phyloP scores from a whole-genome alignment of 2,888 invertebrate species.

The Patella pellucida region DNA sequence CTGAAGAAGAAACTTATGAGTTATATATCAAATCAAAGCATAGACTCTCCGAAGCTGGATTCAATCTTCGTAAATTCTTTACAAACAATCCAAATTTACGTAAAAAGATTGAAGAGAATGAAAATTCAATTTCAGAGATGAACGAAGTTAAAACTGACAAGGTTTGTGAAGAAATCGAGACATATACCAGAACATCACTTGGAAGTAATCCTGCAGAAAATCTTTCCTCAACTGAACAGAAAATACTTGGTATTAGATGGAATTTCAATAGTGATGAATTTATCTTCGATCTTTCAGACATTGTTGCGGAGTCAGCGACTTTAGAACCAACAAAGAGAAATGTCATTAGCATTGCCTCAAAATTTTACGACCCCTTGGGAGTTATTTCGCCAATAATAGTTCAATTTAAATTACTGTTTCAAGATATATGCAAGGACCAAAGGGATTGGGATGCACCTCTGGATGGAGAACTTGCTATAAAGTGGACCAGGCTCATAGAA shows the following conservation, averaged over 20 bases:
- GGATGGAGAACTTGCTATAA: neutral
- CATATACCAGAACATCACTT: neutral
- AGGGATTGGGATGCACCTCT: neutral
- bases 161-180: neutral
- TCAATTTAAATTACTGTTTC: neutral
- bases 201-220: neutral
- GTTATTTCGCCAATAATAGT: neutral
- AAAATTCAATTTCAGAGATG: neutral
- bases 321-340: constrained; percentile 4
- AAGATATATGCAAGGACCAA: neutral
- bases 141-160: neutral
- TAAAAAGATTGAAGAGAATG: neutral
- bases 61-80: neutral
- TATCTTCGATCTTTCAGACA: neutral
- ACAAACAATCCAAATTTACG: neutral
- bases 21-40: neutral
- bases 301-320: neutral
- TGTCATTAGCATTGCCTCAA: neutral
- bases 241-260: neutral
- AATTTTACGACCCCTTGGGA: neutral
- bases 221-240: neutral
- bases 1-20: neutral
- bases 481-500: neutral
- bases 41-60: neutral
- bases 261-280: neutral